Base-by-base conservation (phyloP, 53 echinoderm and acorn worm species). In the Holothuria scabra region DNA sequence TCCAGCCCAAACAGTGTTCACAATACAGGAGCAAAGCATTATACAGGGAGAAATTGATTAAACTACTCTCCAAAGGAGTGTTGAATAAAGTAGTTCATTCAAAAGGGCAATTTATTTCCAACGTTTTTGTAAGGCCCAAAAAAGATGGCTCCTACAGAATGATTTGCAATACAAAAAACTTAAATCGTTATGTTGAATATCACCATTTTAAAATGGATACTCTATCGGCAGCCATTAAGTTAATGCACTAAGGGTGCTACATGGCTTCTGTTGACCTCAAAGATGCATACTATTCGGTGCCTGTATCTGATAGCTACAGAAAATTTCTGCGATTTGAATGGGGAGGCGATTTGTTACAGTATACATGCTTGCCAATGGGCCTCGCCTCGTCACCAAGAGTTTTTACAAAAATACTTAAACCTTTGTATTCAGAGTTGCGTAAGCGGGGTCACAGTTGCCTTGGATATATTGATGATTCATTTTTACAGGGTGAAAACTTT, bases 231-330 rank as follows among this genome's bases (percentile, higher is more conserved):
- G 91, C 74, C 28, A 58, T 85, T 33, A 67, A 46, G 13, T 69
- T 91, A n/a, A 76, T 90, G 63, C 59, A 30, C 56, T 80, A 25
- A 37, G 79, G 60, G 21, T 91, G 85, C 60, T 84, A 76, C 46
- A 76, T 91, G 80, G 85, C 90, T 18, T 82, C 83, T 20, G 64
- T 86, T 44, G 84, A 91, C 44, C 58, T 87, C 2, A 87, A 56
- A 28, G 84, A 91, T 84, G 91, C 91, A 44, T 91, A 87, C 46
- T 91, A 91, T 68, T 76, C 87, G 38, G 84, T 91, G 7, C 87
- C 87, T 58, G 72, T 88, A 31, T 46, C 26, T 23, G 41, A 26
- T 10, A 32, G 37, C 6, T 35, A 72, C 46, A 66, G 38, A 57
- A 81, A 86, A 70, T 82, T 32, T 59, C 28, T 90, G 6, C 34